Conservation (phyloP, 2,797 vertebrate genomes). For the Otolemur crassicaudatus region DNA sequence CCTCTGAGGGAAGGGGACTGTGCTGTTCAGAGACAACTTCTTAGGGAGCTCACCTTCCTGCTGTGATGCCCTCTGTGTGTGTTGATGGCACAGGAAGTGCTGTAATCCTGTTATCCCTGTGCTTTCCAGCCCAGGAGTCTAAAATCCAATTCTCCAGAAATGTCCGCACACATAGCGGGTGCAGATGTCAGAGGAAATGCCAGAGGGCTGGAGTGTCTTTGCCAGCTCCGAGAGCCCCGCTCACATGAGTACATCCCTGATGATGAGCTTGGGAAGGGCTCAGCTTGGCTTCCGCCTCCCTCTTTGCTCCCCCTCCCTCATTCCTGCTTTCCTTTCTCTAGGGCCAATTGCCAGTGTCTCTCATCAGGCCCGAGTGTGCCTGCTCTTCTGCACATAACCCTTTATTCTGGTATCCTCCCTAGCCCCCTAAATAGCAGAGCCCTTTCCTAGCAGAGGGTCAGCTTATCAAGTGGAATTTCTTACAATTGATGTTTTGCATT, state of each 20-base stretch:
- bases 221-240: background rate
- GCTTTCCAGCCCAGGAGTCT: slow-evolving; percentile 82
- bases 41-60: background rate
- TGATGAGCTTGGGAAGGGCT: background rate
- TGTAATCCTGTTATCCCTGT: slow-evolving; percentile 86
- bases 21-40: background rate
- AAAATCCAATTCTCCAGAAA: slow-evolving; percentile 85
- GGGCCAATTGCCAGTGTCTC: background rate
- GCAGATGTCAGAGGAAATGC: slow-evolving; percentile 79
- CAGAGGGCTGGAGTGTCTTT: slow-evolving; percentile 71
- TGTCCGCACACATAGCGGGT: slow-evolving; percentile 70
- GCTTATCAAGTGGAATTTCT: slow-evolving; percentile 9
- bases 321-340: background rate
- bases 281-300: background rate
- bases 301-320: background rate
- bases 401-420: background rate
- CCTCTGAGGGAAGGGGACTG: background rate
- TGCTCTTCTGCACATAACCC: background rate
- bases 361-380: background rate
- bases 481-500: background rate
- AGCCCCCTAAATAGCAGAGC: background rate
- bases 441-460: background rate
- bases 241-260: background rate
- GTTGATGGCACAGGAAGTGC: slow-evolving; percentile 72
- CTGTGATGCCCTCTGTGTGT: slow-evolving; percentile 68